phyloP scores from a whole-genome alignment of 1,140 invertebrate species.

The Vanessa atalanta region DNA sequence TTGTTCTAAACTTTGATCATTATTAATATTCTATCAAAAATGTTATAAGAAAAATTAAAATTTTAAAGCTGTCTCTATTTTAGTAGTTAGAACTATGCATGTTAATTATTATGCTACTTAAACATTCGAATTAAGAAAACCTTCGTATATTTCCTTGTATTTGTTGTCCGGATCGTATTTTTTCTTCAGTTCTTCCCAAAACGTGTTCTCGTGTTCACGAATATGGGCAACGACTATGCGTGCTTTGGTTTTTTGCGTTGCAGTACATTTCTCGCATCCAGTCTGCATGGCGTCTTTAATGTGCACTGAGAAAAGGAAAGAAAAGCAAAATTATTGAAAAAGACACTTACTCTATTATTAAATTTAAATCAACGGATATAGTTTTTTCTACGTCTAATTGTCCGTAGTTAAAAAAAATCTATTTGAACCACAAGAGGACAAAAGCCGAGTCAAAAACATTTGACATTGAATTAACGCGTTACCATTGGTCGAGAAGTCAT shows the following conservation, averaged over 20 bases:
- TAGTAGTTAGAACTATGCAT: background rate
- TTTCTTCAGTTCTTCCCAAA: conserved; percentile 66
- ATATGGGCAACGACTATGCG: conserved; percentile 82
- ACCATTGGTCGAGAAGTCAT: too few species aligned
- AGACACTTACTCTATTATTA: too few species aligned
- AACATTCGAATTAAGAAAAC: conserved; percentile 56
- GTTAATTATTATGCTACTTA: conserved; percentile 5
- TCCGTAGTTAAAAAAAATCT: too few species aligned
- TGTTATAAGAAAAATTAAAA: too few species aligned
- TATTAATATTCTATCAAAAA: too few species aligned
- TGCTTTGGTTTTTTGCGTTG: conserved; percentile 82
- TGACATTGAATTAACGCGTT: too few species aligned
- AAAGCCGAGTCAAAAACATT: too few species aligned
- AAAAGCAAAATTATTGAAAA: background rate
- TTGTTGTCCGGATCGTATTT: conserved; percentile 76
- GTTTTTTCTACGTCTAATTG: too few species aligned
- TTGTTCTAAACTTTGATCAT: too few species aligned
- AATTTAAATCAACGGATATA: too few species aligned
- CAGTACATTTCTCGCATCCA: conserved; percentile 83
- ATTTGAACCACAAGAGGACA: too few species aligned
- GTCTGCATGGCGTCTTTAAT: conserved; percentile 84
- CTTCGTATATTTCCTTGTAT: conserved; percentile 63
- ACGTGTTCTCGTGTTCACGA: conserved; percentile 64
- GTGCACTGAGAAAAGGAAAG: conserved; percentile 56
- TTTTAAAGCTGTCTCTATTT: too few species aligned